Evolutionary conservation across 2,888 invertebrate genomes (phyloP).

Genomic region (Diaprepes abbreviatus): DNA sequence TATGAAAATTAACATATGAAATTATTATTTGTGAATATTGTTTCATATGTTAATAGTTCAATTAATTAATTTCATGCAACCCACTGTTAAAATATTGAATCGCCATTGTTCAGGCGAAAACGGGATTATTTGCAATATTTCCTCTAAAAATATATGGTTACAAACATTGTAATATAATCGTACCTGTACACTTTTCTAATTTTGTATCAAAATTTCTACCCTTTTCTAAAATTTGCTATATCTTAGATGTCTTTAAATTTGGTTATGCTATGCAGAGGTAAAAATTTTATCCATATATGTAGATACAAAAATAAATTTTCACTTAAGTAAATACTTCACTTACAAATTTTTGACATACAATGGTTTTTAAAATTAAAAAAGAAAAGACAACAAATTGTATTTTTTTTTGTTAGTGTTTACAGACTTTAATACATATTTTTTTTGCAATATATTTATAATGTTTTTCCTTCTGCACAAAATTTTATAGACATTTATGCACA

Average conservation of each 20-base stretch:
- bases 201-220: constrained; percentile 32
- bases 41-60: too few relatives aligned
- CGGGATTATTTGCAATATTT: constrained; percentile 35
- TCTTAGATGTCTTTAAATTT: neutral
- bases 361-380: too few relatives aligned
- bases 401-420: too few relatives aligned
- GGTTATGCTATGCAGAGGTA: neutral
- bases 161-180: neutral
- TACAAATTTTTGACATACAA: too few relatives aligned
- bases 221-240: constrained; percentile 8
- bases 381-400: too few relatives aligned
- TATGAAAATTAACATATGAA: too few relatives aligned
- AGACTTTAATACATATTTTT: too few relatives aligned
- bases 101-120: neutral
- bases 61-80: too few relatives aligned
- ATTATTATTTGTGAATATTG: too few relatives aligned
- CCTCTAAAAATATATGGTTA: constrained; percentile 10
- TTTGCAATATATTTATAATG: too few relatives aligned
- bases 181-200: constrained; percentile 40
- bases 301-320: too few relatives aligned
- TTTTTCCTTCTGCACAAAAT: neutral
- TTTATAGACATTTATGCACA: constrained; percentile 10
- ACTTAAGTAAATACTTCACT: too few relatives aligned
- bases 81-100: neutral
- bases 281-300: constrained; percentile 6